These are phyloP conservation scores for Anguilla rostrata DNA, from an alignment of 2,113 vertebrate genomes.

Conservation along the genomic window DNA sequence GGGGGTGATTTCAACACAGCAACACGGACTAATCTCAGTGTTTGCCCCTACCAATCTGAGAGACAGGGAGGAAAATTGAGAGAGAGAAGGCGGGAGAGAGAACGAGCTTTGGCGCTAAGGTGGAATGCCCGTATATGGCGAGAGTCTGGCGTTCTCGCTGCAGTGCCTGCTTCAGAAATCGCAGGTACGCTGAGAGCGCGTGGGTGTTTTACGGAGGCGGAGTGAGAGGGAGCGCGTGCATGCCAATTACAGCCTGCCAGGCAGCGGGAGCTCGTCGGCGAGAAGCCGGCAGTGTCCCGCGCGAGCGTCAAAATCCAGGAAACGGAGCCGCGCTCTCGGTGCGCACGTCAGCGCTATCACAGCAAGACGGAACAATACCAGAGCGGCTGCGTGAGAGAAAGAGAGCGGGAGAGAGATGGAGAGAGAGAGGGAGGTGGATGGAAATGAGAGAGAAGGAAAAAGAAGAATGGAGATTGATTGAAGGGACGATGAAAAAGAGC, in stretches of 20 bases:
- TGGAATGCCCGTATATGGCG: slow-evolving; percentile 25
- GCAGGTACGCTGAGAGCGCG: neutral
- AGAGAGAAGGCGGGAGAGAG: too few species aligned
- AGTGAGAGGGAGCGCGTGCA: neutral
- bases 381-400: too few species aligned
- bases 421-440: neutral
- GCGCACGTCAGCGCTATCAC: too few species aligned
- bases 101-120: neutral
- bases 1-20: slow-evolving; percentile 8
- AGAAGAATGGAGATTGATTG: neutral
- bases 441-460: neutral
- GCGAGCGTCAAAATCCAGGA: neutral
- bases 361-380: too few species aligned
- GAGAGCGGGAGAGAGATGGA: neutral
- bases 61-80: neutral
- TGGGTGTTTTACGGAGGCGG: neutral
- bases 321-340: too few species aligned
- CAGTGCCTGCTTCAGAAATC: neutral
- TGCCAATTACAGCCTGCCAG: neutral
- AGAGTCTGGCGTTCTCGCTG: neutral
- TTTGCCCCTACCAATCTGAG: slow-evolving; percentile 6
- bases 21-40: slow-evolving; percentile 9
- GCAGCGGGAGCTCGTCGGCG: neutral
- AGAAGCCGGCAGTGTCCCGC: neutral
- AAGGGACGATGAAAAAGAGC: neutral